phyloP scores from a whole-genome alignment of 2,113 vertebrate species.

The Hymenochirus boettgeri region DNA sequence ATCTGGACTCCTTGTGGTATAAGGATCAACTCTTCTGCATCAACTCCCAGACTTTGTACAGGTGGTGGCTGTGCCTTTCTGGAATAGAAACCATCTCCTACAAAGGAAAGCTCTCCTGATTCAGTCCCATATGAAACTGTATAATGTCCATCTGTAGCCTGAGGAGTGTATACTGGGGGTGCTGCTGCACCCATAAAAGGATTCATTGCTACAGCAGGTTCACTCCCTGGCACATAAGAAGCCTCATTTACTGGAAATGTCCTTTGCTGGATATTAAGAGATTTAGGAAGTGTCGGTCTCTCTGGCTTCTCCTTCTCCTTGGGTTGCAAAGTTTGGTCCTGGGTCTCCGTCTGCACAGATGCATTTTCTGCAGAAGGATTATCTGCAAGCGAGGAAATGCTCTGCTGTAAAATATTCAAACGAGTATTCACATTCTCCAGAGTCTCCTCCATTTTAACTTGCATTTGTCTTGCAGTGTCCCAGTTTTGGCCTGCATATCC shows the following conservation, averaged over 20 bases:
- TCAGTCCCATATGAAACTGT: slow-evolving; percentile 90
- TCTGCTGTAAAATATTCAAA: slow-evolving; percentile 70
- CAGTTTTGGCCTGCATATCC: slow-evolving; percentile 68
- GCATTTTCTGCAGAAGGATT: slow-evolving; percentile 12
- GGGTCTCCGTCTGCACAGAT: slow-evolving; percentile 45
- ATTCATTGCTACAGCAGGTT: slow-evolving; percentile 5
- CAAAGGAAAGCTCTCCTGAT: slow-evolving; percentile 79
- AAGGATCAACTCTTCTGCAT: slow-evolving; percentile 83
- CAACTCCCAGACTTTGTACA: slow-evolving; percentile 75
- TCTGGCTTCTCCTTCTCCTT: slow-evolving; percentile 57
- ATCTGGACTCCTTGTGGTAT: slow-evolving; percentile 93
- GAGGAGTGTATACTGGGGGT: slow-evolving; percentile 86
- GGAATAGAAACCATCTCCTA: slow-evolving; percentile 81
- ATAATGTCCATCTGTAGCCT: slow-evolving; percentile 83
- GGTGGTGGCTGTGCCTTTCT: slow-evolving; percentile 69
- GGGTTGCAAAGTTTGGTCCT: slow-evolving; percentile 72
- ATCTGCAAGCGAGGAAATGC: slow-evolving; percentile 21
- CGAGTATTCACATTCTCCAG: slow-evolving; percentile 80
- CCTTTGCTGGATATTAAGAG: slow-evolving; percentile 35
- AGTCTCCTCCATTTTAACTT: slow-evolving; percentile 89
- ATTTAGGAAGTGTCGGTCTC: slow-evolving; percentile 48
- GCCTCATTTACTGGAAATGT: slow-evolving; percentile 44
- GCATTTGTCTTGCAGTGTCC: slow-evolving; percentile 87
- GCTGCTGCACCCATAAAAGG: slow-evolving; percentile 46
- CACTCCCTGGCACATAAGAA: slow-evolving; percentile 31